phyloP scores from a whole-genome alignment of 37 sponge, comb jelly and placozoan genomes.

The Axinella damicornis region DNA sequence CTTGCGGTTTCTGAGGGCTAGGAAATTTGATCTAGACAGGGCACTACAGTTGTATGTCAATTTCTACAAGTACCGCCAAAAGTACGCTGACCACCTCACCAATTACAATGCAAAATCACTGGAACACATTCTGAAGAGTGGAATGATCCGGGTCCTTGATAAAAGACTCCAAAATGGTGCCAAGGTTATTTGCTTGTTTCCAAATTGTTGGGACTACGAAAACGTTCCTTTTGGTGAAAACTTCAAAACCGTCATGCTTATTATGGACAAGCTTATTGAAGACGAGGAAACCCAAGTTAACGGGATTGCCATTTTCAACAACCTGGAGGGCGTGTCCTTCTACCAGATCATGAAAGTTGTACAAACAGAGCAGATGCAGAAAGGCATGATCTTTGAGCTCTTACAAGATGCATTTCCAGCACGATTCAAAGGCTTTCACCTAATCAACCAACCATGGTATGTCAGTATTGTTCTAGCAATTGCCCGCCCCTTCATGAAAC shows the following conservation, averaged over 20 bases:
- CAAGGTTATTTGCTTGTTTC: slow-evolving; percentile 19
- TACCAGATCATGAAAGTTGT: slow-evolving; percentile 38
- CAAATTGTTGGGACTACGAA: background rate
- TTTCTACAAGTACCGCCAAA: slow-evolving; percentile 44
- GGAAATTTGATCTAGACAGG: slow-evolving; percentile 67
- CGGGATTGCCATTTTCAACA: slow-evolving; percentile 45
- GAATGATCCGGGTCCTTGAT: slow-evolving; percentile 14
- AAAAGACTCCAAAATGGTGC: slow-evolving; percentile 1
- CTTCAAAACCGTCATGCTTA: slow-evolving; percentile 14
- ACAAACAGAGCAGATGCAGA: slow-evolving; percentile 14
- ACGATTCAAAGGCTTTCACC: slow-evolving; percentile 72
- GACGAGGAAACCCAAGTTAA: slow-evolving; percentile 78
- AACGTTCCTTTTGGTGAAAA: slow-evolving; percentile 11
- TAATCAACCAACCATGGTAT: slow-evolving; percentile 72
- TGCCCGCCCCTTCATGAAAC: slow-evolving; percentile 73
- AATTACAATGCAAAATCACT: background rate
- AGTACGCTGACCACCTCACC: slow-evolving; percentile 36
- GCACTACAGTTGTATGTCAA: slow-evolving; percentile 60
- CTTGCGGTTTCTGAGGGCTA: slow-evolving; percentile 59
- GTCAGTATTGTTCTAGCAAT: slow-evolving; percentile 54
- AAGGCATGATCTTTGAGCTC: slow-evolving; percentile 45
- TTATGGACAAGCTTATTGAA: slow-evolving; percentile 70
- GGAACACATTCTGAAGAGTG: slow-evolving; percentile 18
- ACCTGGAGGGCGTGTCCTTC: slow-evolving; percentile 56
- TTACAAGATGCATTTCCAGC: slow-evolving; percentile 69